Base-by-base conservation (phyloP, 1,140 invertebrate genomes). In the Lutraria rhynchaena region DNA sequence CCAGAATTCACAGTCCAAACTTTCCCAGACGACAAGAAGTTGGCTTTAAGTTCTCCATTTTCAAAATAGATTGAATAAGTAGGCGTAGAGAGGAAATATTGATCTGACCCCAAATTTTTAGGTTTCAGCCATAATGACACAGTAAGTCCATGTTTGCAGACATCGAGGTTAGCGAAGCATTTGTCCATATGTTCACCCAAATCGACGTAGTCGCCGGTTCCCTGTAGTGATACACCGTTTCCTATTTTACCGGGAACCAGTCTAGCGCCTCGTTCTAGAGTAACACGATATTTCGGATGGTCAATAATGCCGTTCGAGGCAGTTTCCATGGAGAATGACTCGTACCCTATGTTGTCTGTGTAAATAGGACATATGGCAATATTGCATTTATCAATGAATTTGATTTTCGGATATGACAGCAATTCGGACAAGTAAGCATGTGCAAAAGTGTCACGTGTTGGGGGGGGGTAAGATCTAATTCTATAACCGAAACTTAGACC, bases 281-380 rank as follows among this genome's bases (percentile, higher is more conserved):
- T 87, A 31, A 89, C 87, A 86, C 74, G 83, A 86, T 85, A 89
- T 46, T 83, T 73, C 24, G 86, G 83, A 78, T 90, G 88, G 61
- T 70, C 51, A 61, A 91, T 63, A 46, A 75, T 78, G 58, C 55
- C 73, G 49, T 80, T 75, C 24, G 81, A 35, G 22, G 83, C 84
- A n/a, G 71, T 87, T 78, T 91, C 90, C 83, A 90, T 85, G 84
- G 89, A 88, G 86, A 91, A 90, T 85, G 85, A 85, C 87, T 91
- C 90, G 76, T 88, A 85, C 37, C 86, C 87, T 81, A 87, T 82
- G 67, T 85, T 84, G 76, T 89, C 89, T 90, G 88, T 71, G 37
- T 80, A 81, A 83, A 83, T 55, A 29, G 41, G 63, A 29, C n/a
- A 67, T 19, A 46, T 29, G 4, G 3, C 27, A 46, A 65, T 46